Evolutionary conservation across 2,797 vertebrate genomes (phyloP).

Genomic region (Podarcis lilfordi): DNA sequence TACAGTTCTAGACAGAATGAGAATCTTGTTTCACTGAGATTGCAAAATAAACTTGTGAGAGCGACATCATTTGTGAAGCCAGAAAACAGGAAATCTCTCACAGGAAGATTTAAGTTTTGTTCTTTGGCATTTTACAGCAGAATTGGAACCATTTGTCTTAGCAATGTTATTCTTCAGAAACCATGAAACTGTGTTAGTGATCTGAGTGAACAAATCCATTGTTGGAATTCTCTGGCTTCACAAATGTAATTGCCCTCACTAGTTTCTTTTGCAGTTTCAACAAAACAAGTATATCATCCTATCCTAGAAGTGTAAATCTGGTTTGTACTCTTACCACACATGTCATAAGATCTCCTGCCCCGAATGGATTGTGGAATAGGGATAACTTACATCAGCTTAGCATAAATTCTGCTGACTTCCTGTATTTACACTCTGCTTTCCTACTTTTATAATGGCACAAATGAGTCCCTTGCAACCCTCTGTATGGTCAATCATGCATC

Average conservation of each 20-base stretch:
- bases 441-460: background rate
- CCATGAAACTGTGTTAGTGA: background rate
- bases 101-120: constrained; percentile 1
- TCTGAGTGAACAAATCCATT: background rate
- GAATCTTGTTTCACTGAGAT: too few species aligned
- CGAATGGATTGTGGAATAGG: too few species aligned
- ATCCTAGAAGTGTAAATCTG: background rate
- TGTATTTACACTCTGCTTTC: background rate
- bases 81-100: too few species aligned
- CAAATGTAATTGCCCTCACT: background rate
- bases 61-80: too few species aligned
- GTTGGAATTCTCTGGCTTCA: background rate
- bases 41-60: too few species aligned
- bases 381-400: background rate
- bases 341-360: too few species aligned
- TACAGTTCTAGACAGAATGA: too few species aligned
- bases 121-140: constrained; percentile 15
- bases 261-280: background rate
- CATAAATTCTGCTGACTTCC: background rate
- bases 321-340: background rate
- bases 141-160: constrained; percentile 25
- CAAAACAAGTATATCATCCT: background rate
- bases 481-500: background rate
- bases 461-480: background rate
- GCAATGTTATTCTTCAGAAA: background rate